phyloP scores from a whole-genome alignment of 2,797 vertebrate genomes.

The Helicolenus hilgendorfi region DNA sequence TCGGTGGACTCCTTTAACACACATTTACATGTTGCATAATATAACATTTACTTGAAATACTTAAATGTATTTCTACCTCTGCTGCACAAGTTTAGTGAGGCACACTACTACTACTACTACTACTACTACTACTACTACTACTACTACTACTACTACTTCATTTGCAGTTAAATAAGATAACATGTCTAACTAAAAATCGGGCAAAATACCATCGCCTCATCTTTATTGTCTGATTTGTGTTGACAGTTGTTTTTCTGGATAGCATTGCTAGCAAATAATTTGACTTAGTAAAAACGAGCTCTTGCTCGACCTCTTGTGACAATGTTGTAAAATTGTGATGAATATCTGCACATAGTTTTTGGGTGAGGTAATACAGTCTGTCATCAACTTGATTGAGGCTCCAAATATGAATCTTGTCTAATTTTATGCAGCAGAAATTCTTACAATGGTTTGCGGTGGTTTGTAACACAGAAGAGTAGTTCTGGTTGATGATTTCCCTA shows the following conservation, averaged over 20 bases:
- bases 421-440: not conserved
- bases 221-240: not conserved
- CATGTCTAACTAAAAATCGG: not conserved
- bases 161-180: not conserved
- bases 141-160: not conserved
- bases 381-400: not conserved
- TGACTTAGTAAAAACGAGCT: not conserved
- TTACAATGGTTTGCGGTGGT: not conserved
- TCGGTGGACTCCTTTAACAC: not conserved
- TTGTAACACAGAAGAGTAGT: not conserved
- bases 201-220: not conserved
- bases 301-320: not conserved
- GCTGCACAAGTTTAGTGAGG: not conserved
- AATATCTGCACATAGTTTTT: not conserved
- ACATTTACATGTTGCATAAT: not conserved
- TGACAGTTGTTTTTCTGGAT: not conserved
- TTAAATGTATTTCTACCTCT: slow-evolving; percentile 8
- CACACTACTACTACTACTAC: not conserved
- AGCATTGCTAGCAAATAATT: not conserved
- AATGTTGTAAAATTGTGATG: not conserved
- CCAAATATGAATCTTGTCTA: not conserved
- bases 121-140: too few relatives aligned
- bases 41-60: not conserved
- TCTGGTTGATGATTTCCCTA: not conserved
- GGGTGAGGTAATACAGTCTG: not conserved